Percentiles rank a stretch among this genome's conserved stretches.
These are phyloP conservation scores for Microplitis demolitor DNA, from an alignment of 1,140 invertebrate species.

Conservation along the genomic window DNA sequence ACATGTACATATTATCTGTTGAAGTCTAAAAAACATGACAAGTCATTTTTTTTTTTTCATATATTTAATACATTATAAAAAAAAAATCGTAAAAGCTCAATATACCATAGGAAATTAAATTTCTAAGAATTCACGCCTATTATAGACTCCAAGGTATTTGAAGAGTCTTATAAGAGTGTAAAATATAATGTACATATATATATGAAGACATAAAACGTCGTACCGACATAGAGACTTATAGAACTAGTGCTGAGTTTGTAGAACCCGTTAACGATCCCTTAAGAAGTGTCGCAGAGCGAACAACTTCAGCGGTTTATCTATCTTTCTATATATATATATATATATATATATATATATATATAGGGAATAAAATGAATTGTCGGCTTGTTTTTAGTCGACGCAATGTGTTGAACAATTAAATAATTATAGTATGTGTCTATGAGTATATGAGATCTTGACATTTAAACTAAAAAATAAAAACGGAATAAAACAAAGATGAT, in stretches of 20 bases:
- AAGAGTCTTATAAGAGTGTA: no score
- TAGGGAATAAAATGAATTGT: neutral
- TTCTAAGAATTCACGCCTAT: conserved; percentile 42
- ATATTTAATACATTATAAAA: neutral
- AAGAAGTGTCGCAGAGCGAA: neutral
- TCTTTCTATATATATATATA: no score
- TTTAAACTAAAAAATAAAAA: neutral
- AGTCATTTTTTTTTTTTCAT: no score
- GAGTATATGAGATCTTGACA: conserved; percentile 8
- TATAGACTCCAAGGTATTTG: neutral
- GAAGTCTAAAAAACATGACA: no score
- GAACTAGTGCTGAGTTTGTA: neutral
- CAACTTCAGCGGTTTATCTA: neutral
- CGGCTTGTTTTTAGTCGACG: neutral
- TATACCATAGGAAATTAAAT: conserved; percentile 25
- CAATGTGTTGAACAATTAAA: conserved; percentile 45
- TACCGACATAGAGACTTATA: neutral
- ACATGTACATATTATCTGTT: no score
- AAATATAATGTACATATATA: neutral
- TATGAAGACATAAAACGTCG: neutral
- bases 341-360: neutral
- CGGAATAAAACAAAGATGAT: conserved; percentile 26
- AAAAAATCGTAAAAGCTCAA: conserved; percentile 35
- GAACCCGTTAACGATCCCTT: conserved; percentile 6
- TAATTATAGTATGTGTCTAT: conserved; percentile 37